phyloP scores from a whole-genome alignment of 2,888 invertebrate species.

The Amblyjoppa proteus region DNA sequence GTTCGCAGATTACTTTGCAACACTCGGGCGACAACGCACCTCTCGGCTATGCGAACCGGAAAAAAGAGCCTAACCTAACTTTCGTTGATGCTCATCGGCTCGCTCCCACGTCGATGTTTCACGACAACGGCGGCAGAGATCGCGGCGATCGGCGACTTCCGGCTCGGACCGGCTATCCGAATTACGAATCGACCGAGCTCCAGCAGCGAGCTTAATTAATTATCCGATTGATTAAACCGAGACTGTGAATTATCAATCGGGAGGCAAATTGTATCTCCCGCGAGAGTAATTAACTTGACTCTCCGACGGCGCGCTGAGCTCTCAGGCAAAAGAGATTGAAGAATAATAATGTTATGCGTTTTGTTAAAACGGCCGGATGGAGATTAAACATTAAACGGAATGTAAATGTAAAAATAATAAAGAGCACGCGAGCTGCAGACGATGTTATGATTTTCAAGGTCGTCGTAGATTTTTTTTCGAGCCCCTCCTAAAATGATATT shows the following conservation, averaged over 20 bases:
- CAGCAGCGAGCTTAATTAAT: not conserved
- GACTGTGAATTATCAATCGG: not conserved
- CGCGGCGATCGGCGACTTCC: constrained; percentile 23
- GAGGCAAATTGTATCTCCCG: not conserved
- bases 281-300: not conserved
- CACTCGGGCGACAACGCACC: constrained; percentile 75
- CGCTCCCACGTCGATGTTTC: not conserved
- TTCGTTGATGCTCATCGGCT: constrained; percentile 32
- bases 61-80: constrained; percentile 78
- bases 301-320: not conserved
- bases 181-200: constrained; percentile 1
- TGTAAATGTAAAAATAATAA: not conserved
- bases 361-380: not conserved
- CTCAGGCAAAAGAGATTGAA: not conserved
- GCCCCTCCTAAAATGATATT: not conserved
- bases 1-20: constrained; percentile 77
- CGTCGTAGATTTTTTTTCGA: not conserved
- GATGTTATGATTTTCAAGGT: no score
- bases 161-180: constrained; percentile 33
- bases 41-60: constrained; percentile 77
- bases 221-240: not conserved
- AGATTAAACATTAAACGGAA: not conserved
- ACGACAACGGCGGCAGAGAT: constrained; percentile 21
- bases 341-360: not conserved
- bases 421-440: not conserved